Evolutionary conservation across 2,797 vertebrate species (phyloP).

Genomic region (Galaxias olidus): DNA sequence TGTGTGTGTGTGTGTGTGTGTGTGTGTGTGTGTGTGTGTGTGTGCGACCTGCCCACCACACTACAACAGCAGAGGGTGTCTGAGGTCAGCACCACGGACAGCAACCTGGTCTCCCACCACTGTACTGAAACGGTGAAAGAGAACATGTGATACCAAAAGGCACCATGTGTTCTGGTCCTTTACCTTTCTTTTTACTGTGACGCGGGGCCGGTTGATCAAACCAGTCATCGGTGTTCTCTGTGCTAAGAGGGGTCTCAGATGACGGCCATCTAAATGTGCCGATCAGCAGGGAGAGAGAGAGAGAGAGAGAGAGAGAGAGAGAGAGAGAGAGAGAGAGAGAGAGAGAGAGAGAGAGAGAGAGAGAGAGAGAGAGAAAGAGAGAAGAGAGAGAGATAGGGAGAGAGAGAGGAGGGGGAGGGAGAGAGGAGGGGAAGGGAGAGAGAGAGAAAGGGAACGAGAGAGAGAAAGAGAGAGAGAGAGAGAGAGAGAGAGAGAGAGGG

Average conservation of each 20-base stretch:
- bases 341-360: too few relatives aligned
- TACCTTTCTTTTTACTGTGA: background rate
- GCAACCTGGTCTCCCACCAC: background rate
- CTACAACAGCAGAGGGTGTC: background rate
- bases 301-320: background rate
- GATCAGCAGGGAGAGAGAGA: slow-evolving; percentile 34
- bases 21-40: slow-evolving; percentile 6
- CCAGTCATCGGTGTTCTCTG: slow-evolving; percentile 13
- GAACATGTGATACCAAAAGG: background rate
- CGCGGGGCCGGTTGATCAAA: slow-evolving; percentile 25
- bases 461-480: too few relatives aligned
- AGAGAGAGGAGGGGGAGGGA: too few relatives aligned
- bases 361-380: too few relatives aligned
- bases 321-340: too few relatives aligned
- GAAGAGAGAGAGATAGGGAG: too few relatives aligned
- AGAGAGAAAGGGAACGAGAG: too few relatives aligned
- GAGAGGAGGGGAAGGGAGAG: too few relatives aligned
- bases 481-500: too few relatives aligned
- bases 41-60: background rate
- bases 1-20: background rate
- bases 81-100: background rate
- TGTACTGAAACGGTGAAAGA: background rate
- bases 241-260: slow-evolving; percentile 33
- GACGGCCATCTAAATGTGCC: slow-evolving; percentile 44
- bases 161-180: background rate